phyloP scores from a whole-genome alignment of 23 tunicate species.

The Ciona savignyi region DNA sequence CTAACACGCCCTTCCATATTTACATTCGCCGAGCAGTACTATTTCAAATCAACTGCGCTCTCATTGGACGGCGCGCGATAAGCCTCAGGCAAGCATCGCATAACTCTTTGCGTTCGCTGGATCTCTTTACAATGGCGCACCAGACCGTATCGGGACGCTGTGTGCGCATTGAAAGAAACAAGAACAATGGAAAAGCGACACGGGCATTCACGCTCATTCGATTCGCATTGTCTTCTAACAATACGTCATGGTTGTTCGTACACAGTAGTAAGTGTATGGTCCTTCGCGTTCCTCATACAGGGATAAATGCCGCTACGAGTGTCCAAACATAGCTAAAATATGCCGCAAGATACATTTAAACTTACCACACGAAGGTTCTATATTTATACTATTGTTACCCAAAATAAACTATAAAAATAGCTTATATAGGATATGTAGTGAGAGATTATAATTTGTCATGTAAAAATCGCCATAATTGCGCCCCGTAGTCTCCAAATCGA shows the following conservation, averaged over 20 bases:
- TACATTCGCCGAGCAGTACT: not conserved
- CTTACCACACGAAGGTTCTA: too few species aligned
- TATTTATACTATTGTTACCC: too few species aligned
- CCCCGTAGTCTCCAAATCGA: too few species aligned
- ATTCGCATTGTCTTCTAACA: not conserved
- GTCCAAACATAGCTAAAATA: too few species aligned
- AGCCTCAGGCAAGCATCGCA: slow-evolving; percentile 1
- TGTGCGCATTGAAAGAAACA: not conserved
- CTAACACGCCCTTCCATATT: slow-evolving; percentile 1
- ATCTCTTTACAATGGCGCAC: not conserved
- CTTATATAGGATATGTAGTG: too few species aligned
- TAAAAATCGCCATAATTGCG: too few species aligned
- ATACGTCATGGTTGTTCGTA: not conserved
- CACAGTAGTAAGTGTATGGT: not conserved
- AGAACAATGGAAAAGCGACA: not conserved
- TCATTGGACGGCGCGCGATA: slow-evolving; percentile 12
- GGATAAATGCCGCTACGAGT: too few species aligned
- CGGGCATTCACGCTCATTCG: slow-evolving; percentile 1
- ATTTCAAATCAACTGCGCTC: slow-evolving; percentile 8
- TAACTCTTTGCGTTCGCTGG: not conserved
- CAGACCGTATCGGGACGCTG: not conserved
- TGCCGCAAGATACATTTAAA: too few species aligned
- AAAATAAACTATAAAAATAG: too few species aligned
- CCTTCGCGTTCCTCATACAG: too few species aligned
- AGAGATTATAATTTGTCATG: too few species aligned